Percentiles rank a stretch among this genome's conserved stretches.
These are phyloP conservation scores for Cephalopachus bancanus DNA, from an alignment of 2,797 vertebrate genomes.

Conservation along the genomic window DNA sequence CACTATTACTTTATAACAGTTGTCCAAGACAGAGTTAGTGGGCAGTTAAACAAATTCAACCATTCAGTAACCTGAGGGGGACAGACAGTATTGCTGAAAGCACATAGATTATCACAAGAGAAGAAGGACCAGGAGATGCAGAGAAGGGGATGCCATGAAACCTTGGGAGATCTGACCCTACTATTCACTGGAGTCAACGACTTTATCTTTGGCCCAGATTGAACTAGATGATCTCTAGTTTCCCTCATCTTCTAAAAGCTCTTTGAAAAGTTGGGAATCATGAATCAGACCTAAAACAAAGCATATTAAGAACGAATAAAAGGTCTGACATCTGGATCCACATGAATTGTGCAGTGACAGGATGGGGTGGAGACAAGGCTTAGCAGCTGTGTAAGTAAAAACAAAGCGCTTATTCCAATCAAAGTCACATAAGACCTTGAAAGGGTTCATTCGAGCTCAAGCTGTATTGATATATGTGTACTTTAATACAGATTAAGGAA, in stretches of 20 bases:
- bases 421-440: conserved; percentile 16
- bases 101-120: background rate
- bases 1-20: conserved; percentile 9
- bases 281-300: background rate
- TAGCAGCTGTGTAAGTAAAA: background rate
- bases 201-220: background rate
- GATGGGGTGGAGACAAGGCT: background rate
- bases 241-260: background rate
- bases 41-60: conserved; percentile 21
- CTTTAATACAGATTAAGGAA: conserved; percentile 30
- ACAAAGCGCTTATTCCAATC: background rate
- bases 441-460: conserved; percentile 10
- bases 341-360: background rate
- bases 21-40: background rate
- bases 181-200: background rate
- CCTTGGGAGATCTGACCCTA: background rate
- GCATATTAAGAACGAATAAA: conserved; percentile 39
- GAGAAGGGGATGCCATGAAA: background rate
- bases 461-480: background rate
- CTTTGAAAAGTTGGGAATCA: background rate
- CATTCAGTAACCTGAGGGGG: background rate
- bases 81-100: background rate
- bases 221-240: background rate
- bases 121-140: background rate
- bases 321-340: background rate